Percentiles rank a stretch among this genome's conserved stretches.
Conservation (phyloP, 2,113 vertebrate genomes). For the Agelaius phoeniceus region DNA sequence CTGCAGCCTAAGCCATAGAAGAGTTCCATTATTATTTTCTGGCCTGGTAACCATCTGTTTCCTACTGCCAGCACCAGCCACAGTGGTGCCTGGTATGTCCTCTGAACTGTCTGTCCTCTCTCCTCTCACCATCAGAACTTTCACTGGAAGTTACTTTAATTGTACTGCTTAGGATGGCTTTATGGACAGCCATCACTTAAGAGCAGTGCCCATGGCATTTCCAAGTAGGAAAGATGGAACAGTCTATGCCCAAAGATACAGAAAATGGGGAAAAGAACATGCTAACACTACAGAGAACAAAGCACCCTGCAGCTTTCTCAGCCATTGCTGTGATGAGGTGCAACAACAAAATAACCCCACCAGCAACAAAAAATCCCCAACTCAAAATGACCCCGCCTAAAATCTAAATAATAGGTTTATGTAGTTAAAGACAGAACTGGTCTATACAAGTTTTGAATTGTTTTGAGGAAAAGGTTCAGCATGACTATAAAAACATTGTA, state of each 20-base stretch:
- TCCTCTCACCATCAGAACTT: background rate
- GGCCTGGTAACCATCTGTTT: background rate
- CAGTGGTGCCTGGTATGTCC: fast-evolving
- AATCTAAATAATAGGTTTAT: background rate
- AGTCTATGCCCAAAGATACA: background rate
- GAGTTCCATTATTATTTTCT: background rate
- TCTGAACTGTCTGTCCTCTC: background rate
- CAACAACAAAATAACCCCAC: background rate
- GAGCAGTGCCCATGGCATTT: background rate
- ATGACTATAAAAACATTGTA: background rate
- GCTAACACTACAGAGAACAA: background rate
- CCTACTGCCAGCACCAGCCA: background rate
- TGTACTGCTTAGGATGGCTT: background rate
- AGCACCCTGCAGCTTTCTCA: background rate
- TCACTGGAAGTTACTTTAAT: background rate
- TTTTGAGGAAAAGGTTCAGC: background rate
- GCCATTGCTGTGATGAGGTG: background rate
- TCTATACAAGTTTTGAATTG: background rate
- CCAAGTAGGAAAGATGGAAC: background rate
- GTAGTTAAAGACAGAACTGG: background rate
- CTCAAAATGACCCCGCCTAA: fast-evolving
- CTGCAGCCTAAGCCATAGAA: background rate
- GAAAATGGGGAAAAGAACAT: background rate
- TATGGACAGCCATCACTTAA: background rate
- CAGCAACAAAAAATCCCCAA: background rate